Conservation (phyloP, 2,888 invertebrate genomes). For the Pseudococcus viburni region DNA sequence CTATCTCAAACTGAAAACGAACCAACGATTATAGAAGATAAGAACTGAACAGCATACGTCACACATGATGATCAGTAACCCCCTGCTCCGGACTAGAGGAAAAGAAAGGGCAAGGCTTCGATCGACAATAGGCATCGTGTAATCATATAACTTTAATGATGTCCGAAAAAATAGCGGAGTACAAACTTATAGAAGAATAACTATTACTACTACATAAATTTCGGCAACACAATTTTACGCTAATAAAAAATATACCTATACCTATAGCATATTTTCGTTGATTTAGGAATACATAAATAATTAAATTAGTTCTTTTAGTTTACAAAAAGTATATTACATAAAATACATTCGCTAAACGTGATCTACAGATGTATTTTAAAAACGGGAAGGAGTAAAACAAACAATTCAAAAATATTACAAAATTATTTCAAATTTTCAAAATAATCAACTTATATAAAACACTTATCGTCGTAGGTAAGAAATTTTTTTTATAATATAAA, state of each 20-base stretch:
- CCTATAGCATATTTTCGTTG: background rate
- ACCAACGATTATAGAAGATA: too few relatives aligned
- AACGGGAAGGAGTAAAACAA: background rate
- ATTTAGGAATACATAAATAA: background rate
- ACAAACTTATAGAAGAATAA: constrained; percentile 2
- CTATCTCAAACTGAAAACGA: too few relatives aligned
- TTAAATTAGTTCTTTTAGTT: background rate
- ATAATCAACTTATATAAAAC: background rate
- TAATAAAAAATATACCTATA: background rate
- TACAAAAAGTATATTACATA: constrained; percentile 15
- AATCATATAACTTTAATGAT: background rate
- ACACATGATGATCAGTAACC: too few relatives aligned
- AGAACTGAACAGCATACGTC: too few relatives aligned
- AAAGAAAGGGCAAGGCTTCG: background rate
- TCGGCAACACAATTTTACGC: background rate
- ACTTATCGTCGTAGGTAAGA: background rate
- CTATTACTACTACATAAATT: background rate
- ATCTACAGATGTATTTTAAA: background rate
- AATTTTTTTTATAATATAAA: background rate
- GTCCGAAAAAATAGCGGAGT: background rate
- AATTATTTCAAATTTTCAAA: background rate
- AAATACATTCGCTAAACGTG: background rate
- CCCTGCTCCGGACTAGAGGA: too few relatives aligned
- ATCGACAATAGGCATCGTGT: background rate
- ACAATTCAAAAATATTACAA: background rate